Evolutionary conservation across 2,888 invertebrate genomes (phyloP), one percentile per base, ranked within the genome.

Genomic region (Sphaerophoria rueppellii): DNA sequence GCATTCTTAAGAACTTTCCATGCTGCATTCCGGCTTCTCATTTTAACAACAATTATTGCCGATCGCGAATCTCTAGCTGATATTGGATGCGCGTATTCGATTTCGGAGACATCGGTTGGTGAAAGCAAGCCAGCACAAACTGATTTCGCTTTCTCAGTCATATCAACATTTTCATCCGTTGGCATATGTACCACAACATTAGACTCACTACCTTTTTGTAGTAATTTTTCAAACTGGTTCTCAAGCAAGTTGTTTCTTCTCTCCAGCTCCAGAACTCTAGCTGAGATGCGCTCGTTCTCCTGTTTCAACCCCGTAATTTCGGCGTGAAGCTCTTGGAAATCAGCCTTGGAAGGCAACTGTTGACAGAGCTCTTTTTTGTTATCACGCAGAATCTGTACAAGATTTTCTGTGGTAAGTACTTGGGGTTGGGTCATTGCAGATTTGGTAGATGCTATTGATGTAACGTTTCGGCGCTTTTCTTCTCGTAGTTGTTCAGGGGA

Each of bases 61-160:
- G 58, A 9, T 40, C 58, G 58, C 4, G 58, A n/a, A 58, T 40
- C 58, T 14, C 37, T 58, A 58, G 58, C 16, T 5, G 35, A n/a
- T 55, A 55, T 55, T 55, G 55, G 6, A 55, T 12, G 55, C 11
- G 58, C 58, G 6, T 58, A 35, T 6, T 40, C 58, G 2, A 58
- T 58, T 14, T 58, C 40, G 3, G 58, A 40, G 7, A 6, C 40
- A 6, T 40, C 14, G 2, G 40, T 11, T 6, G 16, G 0, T 14
- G 14, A 0, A 60, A 60, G 40, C 58, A 60, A 16, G 0, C 16
- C 58, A 16, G 58, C 57, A 14, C 57, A 57, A 14, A 57, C 11
- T 5, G 37, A 37, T 57, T 57, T 57, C 4, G 37, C 57, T 37
- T 57, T 37, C 6, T 54, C 54, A 24, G 7, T 12, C 54, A 35